Conservation (phyloP, 2,797 vertebrate genomes). For the Odontamblyopus lacepedii region DNA sequence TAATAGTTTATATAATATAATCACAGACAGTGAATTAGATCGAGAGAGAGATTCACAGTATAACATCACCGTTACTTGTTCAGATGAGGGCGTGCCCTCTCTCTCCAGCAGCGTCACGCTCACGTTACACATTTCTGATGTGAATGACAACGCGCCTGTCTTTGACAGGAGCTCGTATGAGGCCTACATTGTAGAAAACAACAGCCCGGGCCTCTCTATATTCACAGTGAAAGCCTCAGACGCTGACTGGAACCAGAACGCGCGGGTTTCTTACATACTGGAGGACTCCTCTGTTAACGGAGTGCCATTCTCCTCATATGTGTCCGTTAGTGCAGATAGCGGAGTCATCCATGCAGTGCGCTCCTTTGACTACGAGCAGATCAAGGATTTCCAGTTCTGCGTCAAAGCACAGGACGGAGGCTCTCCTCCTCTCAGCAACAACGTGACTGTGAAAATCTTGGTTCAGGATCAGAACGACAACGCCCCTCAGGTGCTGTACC, state of each 20-base stretch:
- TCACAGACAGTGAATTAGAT: slow-evolving; percentile 61
- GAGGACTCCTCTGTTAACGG: no score
- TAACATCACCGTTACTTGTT: slow-evolving; percentile 53
- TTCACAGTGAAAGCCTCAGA: slow-evolving; percentile 69
- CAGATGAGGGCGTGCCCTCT: no score
- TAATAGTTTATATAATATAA: slow-evolving; percentile 69
- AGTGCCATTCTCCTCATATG: no score
- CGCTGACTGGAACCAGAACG: slow-evolving; percentile 50
- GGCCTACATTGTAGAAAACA: slow-evolving; percentile 71
- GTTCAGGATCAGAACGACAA: slow-evolving; percentile 73
- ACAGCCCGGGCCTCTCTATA: slow-evolving; percentile 71
- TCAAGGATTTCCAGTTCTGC: no score
- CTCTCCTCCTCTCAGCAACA: slow-evolving; percentile 53
- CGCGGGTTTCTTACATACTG: no score
- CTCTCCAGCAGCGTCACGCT: no score
- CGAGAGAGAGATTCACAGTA: no score
- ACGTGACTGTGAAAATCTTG: slow-evolving; percentile 50
- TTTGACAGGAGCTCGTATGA: slow-evolving; percentile 66
- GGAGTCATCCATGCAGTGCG: no score
- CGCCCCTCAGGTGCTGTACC: slow-evolving; percentile 57
- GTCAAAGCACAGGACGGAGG: no score
- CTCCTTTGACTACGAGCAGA: no score
- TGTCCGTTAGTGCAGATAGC: no score
- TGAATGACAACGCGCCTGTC: slow-evolving; percentile 75
- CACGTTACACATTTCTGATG: no score